Evolutionary conservation across 2,888 invertebrate genomes (phyloP), one percentile per base, ranked within the genome.

Genomic region (Ephialtes manifestator): DNA sequence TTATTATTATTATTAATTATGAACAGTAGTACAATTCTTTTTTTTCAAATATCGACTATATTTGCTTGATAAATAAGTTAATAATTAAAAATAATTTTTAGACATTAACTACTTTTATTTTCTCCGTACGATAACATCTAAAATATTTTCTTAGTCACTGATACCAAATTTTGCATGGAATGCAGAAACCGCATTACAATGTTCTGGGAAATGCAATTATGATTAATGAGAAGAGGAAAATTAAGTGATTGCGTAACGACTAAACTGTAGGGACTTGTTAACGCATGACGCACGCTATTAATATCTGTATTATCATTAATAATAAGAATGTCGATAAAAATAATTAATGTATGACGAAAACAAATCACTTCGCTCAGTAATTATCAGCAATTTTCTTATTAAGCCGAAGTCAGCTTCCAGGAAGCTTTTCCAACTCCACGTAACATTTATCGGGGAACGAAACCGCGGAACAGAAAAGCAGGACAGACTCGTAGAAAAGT

Each of bases 401-500:
- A 28, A 67, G 15, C 46, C 4, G 5, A 28, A 67, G 48, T 67
- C 43, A 24, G 67, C 48, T 24, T 46, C 67, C 24, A 15, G 24
- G 48, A 67, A 28, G 48, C 28, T 67, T 67, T 67, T 15, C 24
- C 46, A 67, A 48, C 24, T 46, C 0, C 70, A 4, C 55, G 28
- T 31, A 35, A 60, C 13, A 31, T 43, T 39, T 67, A 48, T 46
- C 46, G 46, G 28, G 15, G 4, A 46, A 43, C 13, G 46, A n/a
- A 15, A n/a, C n/a, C n/a, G n/a, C n/a, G n/a, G n/a, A n/a, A n/a
- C n/a, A n/a, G n/a, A n/a, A n/a, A n/a, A n/a, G n/a, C n/a, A n/a
- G n/a, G 67, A 85, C 74, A 39, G 51, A 83, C 74, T 80, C 63
- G 63, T 71, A 82, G 86, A 55, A 84, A 85, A 81, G 70, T 72